phyloP scores from a whole-genome alignment of 2,797 vertebrate genomes.

The Sebastolobus alascanus region DNA sequence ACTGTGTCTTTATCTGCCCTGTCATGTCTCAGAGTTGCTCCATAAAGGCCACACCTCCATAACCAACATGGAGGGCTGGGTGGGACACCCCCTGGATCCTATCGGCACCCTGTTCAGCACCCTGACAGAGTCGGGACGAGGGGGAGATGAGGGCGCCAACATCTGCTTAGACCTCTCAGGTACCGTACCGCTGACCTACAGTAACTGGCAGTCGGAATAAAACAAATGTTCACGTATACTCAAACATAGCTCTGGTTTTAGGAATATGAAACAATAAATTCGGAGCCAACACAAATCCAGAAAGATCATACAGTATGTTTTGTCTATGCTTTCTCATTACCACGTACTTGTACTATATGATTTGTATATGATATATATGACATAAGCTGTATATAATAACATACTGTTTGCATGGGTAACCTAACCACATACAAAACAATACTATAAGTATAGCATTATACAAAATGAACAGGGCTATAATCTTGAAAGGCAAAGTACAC shows the following conservation, averaged over 20 bases:
- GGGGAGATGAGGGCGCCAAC: slow-evolving; percentile 88
- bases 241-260: neutral
- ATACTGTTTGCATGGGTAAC: neutral
- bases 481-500: neutral
- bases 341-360: slow-evolving; percentile 4
- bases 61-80: slow-evolving; percentile 98
- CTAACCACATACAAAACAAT: slow-evolving; percentile 8
- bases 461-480: neutral
- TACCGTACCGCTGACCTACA: slow-evolving; percentile 65
- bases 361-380: slow-evolving; percentile 15
- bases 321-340: neutral
- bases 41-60: slow-evolving; percentile 95
- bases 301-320: neutral
- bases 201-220: neutral
- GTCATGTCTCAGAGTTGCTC: slow-evolving; percentile 86
- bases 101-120: slow-evolving; percentile 97
- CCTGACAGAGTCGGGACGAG: slow-evolving; percentile 92
- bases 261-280: neutral
- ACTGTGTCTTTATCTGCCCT: neutral
- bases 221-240: neutral
- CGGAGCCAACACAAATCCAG: neutral
- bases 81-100: slow-evolving; percentile 96
- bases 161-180: slow-evolving; percentile 91
- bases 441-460: neutral
- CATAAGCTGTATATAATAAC: slow-evolving; percentile 10